phyloP scores from a whole-genome alignment of 2,888 invertebrate genomes.

The Pseudolycoriella hygida region DNA sequence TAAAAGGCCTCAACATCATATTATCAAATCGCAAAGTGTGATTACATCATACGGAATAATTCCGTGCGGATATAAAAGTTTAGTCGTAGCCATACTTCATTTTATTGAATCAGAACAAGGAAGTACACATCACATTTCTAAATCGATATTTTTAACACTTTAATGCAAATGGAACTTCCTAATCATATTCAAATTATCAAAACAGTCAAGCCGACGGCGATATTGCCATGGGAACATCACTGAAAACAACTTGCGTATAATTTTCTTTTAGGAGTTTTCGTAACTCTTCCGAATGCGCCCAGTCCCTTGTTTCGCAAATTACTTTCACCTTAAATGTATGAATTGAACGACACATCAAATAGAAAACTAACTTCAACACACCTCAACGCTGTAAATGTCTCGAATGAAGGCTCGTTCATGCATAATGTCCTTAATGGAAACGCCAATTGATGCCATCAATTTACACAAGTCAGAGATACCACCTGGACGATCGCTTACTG shows the following conservation, averaged over 20 bases:
- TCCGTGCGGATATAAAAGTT: too few species aligned
- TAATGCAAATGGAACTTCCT: too few species aligned
- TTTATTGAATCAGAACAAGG: too few species aligned
- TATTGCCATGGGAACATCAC: conserved; percentile 18
- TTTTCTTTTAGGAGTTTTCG: conserved; percentile 34
- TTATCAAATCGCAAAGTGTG: too few species aligned
- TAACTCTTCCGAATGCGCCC: conserved; percentile 51
- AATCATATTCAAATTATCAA: too few species aligned
- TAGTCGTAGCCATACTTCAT: too few species aligned
- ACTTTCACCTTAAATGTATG: conserved; percentile 53
- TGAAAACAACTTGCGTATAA: conserved; percentile 38
- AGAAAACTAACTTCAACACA: conserved; percentile 14
- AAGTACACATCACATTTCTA: too few species aligned
- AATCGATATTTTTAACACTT: too few species aligned
- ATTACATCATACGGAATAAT: too few species aligned
- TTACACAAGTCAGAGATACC: conserved; percentile 73
- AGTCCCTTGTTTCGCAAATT: conserved; percentile 75
- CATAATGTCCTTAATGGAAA: conserved; percentile 87
- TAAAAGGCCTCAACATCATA: too few species aligned
- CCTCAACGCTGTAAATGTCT: conserved; percentile 69
- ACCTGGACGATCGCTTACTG: conserved; percentile 72
- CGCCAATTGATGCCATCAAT: conserved; percentile 56
- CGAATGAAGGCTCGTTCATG: conserved; percentile 94
- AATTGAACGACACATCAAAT: conserved; percentile 1
- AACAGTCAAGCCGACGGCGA: too few species aligned